Percentiles rank a stretch among this genome's conserved stretches.
Conservation (phyloP, 2,888 invertebrate genomes). For the Volucella bombylans region DNA sequence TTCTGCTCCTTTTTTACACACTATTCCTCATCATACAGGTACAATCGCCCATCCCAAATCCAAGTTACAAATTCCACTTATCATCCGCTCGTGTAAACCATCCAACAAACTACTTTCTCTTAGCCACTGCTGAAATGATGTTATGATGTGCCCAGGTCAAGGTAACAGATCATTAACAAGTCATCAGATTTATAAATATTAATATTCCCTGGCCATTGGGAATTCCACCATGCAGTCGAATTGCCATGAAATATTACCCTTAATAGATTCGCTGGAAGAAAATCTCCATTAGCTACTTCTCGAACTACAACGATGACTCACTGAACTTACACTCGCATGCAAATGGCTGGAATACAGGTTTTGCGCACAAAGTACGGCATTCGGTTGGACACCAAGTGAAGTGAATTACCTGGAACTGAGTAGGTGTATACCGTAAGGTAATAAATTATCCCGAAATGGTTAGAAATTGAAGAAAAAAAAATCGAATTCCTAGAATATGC, state of each 20-base stretch:
- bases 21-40: no score
- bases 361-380: slow-evolving; percentile 7
- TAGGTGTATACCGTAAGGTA: neutral
- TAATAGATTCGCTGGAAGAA: neutral
- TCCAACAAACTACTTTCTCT: neutral
- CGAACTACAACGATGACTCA: slow-evolving; percentile 1
- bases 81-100: no score
- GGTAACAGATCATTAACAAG: neutral
- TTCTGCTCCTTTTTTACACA: no score
- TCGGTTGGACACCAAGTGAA: neutral
- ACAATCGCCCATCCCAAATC: no score
- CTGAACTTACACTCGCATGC: neutral
- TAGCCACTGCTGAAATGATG: neutral
- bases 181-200: slow-evolving; percentile 8
- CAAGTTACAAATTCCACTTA: no score
- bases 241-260: slow-evolving; percentile 12
- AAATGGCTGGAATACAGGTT: slow-evolving; percentile 6
- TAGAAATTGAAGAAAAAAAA: slow-evolving; percentile 5
- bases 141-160: neutral
- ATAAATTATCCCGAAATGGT: neutral
- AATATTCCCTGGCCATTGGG: neutral
- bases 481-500: slow-evolving; percentile 1
- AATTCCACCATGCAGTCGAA: slow-evolving; percentile 8
- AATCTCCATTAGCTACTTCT: neutral
- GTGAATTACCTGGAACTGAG: neutral